Conservation (phyloP, 2,797 vertebrate species). For the Gymnoscopelus braueri region DNA sequence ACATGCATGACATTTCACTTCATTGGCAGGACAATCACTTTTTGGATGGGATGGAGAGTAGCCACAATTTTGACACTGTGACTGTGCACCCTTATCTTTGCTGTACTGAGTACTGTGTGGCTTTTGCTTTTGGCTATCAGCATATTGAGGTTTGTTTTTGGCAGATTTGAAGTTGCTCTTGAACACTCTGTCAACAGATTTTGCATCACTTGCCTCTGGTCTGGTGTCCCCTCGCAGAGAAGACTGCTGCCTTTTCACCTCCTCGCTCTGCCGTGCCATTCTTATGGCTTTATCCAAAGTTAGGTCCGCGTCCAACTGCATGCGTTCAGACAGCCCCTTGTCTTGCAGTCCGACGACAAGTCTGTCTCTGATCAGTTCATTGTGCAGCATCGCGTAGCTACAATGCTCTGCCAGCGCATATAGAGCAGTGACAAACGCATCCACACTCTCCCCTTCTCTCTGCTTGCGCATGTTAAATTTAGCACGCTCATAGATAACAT, state of each 20-base stretch:
- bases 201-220: not conserved
- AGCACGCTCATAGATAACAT: conserved; percentile 19
- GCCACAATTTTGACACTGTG: conserved; percentile 11
- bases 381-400: too few species aligned
- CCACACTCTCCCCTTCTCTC: conserved; percentile 9
- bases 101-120: not conserved
- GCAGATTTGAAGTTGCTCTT: too few species aligned
- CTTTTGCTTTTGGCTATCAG: conserved; percentile 4
- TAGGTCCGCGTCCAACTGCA: too few species aligned
- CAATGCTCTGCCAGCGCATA: conserved; percentile 8
- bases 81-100: not conserved
- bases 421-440: conserved; percentile 36
- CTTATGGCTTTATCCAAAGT: too few species aligned
- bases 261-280: too few species aligned
- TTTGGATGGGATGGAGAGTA: not conserved
- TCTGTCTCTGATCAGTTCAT: not conserved
- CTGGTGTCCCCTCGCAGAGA: too few species aligned
- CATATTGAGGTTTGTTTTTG: not conserved
- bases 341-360: too few species aligned
- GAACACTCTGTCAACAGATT: not conserved
- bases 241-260: too few species aligned
- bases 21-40: not conserved
- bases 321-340: too few species aligned
- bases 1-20: conserved; percentile 1
- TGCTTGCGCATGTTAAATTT: conserved; percentile 27